Evolutionary conservation across 2,888 invertebrate genomes (phyloP), one percentile per base, ranked within the genome.

Genomic region (Augiades crinisus): DNA sequence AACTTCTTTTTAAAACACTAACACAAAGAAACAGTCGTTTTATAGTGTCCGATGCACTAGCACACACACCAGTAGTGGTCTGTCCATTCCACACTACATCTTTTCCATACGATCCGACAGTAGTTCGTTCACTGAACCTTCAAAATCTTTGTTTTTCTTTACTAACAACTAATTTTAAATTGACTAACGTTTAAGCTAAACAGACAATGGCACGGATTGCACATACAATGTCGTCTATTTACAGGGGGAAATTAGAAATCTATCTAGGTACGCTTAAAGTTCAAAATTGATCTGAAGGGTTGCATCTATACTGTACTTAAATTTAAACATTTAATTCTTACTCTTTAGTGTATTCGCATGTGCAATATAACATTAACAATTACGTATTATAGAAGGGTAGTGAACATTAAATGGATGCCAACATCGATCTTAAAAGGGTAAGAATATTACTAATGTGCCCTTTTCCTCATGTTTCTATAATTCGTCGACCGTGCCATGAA

Each of bases 181-280:
- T 83, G 81, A 87, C 87, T 87, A 86, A 78, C 62, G 58, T 77
- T 79, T 82, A 85, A 82, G 78, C 85, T 87, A 87, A 78, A 85
- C 72, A 80, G 81, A 88, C 84, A 86, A 89, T 89, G 89, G 89
- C 89, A 89, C 89, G 89, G 89, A 89, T 87, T 86, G 86, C 84
- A 86, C 88, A 88, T 81, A 75, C 66, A 85, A 77, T 70, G 72
- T 76, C 68, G 68, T 73, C 68, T 89, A 88, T 89, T 65, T 88
- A 89, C 89, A 89, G 55, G 70, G n/a, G 81, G 75, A 74, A 55
- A 74, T 78, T 73, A 71, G 73, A 78, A 72, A 65, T 78, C 78
- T 81, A 85, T 71, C 72, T 77, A 76, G 38, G 54, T 54, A 56
- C 47, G 33, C 58, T 69, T 70, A 72, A 64, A 67, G 64, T 75